Evolutionary conservation across 2,113 vertebrate genomes (phyloP).

Genomic region (Euleptes europaea): DNA sequence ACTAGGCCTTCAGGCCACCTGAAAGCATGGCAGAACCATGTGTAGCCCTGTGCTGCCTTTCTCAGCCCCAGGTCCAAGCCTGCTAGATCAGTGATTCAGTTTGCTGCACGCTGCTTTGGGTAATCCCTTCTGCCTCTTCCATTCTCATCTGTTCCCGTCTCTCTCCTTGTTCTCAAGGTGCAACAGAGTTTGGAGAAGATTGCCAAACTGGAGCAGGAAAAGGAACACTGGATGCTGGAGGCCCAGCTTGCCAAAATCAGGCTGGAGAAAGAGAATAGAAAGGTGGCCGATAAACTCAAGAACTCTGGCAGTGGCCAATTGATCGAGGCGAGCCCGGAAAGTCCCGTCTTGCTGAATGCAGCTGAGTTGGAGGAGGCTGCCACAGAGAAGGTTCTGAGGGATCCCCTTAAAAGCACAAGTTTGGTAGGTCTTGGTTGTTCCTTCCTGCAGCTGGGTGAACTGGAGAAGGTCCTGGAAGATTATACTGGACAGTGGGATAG

Average conservation of each 20-base stretch:
- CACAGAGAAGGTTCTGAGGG: slow-evolving; percentile 64
- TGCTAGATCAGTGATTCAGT: background rate
- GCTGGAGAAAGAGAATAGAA: slow-evolving; percentile 92
- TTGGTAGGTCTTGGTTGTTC: slow-evolving; percentile 75
- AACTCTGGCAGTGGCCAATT: slow-evolving; percentile 57
- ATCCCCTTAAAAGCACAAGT: slow-evolving; percentile 78
- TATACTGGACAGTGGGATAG: background rate
- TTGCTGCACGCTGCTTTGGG: slow-evolving; percentile 14
- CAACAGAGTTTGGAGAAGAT: slow-evolving; percentile 97
- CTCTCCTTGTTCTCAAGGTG: slow-evolving; percentile 76
- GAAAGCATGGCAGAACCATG: background rate
- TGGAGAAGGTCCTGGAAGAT: background rate
- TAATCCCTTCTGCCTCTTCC: background rate
- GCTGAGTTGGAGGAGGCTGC: slow-evolving; percentile 62
- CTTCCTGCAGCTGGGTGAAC: background rate
- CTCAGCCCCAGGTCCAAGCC: background rate
- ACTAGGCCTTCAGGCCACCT: background rate
- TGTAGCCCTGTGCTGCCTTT: background rate
- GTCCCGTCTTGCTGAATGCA: slow-evolving; percentile 35
- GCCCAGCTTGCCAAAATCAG: slow-evolving; percentile 94
- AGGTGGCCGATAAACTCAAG: slow-evolving; percentile 81
- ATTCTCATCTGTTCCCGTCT: background rate
- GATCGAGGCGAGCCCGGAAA: slow-evolving; percentile 64
- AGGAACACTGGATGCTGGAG: slow-evolving; percentile 98
- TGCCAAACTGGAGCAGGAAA: slow-evolving; percentile 95